Conservation (phyloP, 2,797 vertebrate genomes). For the Microctenopoma stevenorrisi region DNA sequence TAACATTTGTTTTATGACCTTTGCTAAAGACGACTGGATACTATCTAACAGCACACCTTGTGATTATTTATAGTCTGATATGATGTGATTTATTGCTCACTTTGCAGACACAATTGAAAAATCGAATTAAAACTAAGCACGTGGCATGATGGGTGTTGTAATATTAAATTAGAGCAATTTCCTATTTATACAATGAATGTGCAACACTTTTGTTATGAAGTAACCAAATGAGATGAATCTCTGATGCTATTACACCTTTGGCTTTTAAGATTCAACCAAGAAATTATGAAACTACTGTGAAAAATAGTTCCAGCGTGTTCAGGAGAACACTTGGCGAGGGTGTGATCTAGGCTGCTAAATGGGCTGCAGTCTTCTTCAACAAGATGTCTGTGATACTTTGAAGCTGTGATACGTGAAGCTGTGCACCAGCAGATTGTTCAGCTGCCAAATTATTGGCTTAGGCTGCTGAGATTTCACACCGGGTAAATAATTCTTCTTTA, state of each 20-base stretch:
- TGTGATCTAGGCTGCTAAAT: not conserved
- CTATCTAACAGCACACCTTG: too few species aligned
- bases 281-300: too few species aligned
- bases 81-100: too few species aligned
- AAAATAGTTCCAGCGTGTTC: too few species aligned
- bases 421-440: conserved; percentile 27
- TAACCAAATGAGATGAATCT: not conserved
- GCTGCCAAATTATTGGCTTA: conserved; percentile 36
- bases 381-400: conserved; percentile 14
- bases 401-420: not conserved
- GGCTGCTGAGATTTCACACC: conserved; percentile 33
- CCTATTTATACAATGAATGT: not conserved
- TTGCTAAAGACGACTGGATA: too few species aligned
- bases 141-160: not conserved
- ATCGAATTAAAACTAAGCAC: not conserved
- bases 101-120: too few species aligned
- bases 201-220: not conserved
- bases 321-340: not conserved
- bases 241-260: too few species aligned
- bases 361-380: not conserved
- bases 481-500: conserved; percentile 30
- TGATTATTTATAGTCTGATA: too few species aligned
- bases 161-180: not conserved
- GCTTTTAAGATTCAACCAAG: too few species aligned
- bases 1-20: too few species aligned